These are phyloP conservation scores for Morus bassanus DNA, from an alignment of 2,797 vertebrate species.

Conservation along the genomic window DNA sequence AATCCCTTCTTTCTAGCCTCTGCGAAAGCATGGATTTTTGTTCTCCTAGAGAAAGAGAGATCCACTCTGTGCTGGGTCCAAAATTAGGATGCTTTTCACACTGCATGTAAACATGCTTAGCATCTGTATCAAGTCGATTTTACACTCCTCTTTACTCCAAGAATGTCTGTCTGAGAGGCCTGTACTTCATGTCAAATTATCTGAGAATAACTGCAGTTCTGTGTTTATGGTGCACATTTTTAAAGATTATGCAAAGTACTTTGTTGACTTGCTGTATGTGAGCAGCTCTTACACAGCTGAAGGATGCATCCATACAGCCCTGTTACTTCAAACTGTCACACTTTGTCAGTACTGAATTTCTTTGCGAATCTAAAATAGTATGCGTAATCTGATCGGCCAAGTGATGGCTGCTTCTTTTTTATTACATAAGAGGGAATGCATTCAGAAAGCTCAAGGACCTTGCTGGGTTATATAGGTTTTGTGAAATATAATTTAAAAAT, in stretches of 20 bases:
- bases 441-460: background rate
- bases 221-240: background rate
- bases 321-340: background rate
- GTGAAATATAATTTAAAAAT: background rate
- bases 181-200: background rate
- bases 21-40: background rate
- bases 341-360: background rate
- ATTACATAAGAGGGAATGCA: background rate
- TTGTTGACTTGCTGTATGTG: background rate
- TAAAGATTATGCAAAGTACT: background rate
- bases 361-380: background rate
- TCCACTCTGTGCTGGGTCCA: background rate
- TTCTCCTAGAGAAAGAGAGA: background rate
- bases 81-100: background rate
- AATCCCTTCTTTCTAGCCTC: background rate
- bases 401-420: background rate
- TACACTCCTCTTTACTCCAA: background rate
- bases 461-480: background rate
- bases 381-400: accelerated
- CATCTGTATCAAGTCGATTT: background rate
- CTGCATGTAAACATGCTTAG: background rate
- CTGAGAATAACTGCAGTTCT: background rate
- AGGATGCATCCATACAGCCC: background rate
- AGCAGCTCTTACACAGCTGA: background rate
- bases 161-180: background rate